Conservation (phyloP, 1,140 invertebrate genomes). For the Nasonia longicornis region DNA sequence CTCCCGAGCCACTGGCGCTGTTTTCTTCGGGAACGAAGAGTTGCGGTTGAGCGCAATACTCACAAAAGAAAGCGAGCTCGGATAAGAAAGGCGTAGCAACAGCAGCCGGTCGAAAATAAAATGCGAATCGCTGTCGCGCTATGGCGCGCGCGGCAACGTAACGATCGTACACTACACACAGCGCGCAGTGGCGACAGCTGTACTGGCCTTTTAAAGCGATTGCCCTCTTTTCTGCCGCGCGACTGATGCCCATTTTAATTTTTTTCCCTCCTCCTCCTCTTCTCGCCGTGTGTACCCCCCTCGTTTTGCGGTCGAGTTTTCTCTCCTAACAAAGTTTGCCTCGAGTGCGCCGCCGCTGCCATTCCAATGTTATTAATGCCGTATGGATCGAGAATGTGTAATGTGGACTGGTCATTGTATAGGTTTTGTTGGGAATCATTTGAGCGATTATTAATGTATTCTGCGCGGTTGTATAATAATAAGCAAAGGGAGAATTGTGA, state of each 20-base stretch:
- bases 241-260: constrained; percentile 30
- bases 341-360: not conserved
- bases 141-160: constrained; percentile 14
- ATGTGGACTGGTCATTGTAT: too few species aligned
- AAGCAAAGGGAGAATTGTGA: too few species aligned
- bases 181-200: not conserved
- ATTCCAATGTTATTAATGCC: not conserved
- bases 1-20: not conserved
- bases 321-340: not conserved
- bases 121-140: constrained; percentile 42
- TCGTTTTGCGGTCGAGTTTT: not conserved
- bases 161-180: constrained; percentile 15
- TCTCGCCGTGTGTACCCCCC: not conserved
- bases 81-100: constrained; percentile 17
- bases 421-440: too few species aligned
- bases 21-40: constrained; percentile 11
- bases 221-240: constrained; percentile 48
- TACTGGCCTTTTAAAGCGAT: constrained; percentile 41
- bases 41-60: constrained; percentile 10
- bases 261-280: constrained; percentile 6
- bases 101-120: constrained; percentile 38
- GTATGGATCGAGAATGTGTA: too few species aligned
- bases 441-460: too few species aligned
- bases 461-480: too few species aligned
- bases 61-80: constrained; percentile 23